These are phyloP conservation scores for Antennarius maculatus DNA, from an alignment of 2,797 vertebrate species.

Conservation along the genomic window DNA sequence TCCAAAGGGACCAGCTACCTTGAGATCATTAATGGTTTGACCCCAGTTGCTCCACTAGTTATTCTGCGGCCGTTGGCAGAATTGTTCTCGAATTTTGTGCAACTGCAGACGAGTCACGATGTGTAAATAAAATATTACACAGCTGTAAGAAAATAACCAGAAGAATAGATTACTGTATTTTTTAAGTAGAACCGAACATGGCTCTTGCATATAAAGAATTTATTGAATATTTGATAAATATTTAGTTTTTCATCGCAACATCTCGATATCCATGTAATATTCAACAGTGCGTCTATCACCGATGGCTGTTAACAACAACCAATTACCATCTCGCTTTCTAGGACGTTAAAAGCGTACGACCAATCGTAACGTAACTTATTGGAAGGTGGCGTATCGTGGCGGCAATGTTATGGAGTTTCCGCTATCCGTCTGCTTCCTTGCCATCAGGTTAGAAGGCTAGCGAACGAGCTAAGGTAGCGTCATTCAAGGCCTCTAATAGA, in stretches of 20 bases:
- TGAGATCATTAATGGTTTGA: not conserved
- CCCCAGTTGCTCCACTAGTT: not conserved
- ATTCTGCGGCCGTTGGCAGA: not conserved
- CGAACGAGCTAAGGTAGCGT: slow-evolving; percentile 72
- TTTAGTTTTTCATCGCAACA: not conserved
- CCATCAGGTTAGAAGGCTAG: slow-evolving; percentile 74
- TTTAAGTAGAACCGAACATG: rapidly evolving
- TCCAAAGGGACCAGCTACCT: not conserved
- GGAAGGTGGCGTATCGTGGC: slow-evolving; percentile 65
- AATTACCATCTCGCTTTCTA: slow-evolving; percentile 44
- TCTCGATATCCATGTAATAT: not conserved
- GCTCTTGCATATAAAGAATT: not conserved
- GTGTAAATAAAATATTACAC: slow-evolving; percentile 30
- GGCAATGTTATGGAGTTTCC: slow-evolving; percentile 81
- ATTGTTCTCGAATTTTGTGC: slow-evolving; percentile 13
- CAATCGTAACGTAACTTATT: slow-evolving; percentile 51
- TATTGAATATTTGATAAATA: not conserved
- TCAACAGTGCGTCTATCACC: slow-evolving; percentile 39
- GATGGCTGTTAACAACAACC: slow-evolving; percentile 39
- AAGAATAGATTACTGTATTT: not conserved
- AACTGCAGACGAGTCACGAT: slow-evolving; percentile 41
- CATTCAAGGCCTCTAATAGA: slow-evolving; percentile 69
- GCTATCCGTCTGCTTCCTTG: slow-evolving; percentile 71
- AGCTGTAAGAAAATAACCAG: slow-evolving; percentile 7
- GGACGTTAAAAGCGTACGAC: not conserved